A percentile compares a stretch with the other conserved stretches of the same genome.
Evolutionary conservation across 2,113 vertebrate genomes (phyloP).

Genomic region (Corythornis cristatus): DNA sequence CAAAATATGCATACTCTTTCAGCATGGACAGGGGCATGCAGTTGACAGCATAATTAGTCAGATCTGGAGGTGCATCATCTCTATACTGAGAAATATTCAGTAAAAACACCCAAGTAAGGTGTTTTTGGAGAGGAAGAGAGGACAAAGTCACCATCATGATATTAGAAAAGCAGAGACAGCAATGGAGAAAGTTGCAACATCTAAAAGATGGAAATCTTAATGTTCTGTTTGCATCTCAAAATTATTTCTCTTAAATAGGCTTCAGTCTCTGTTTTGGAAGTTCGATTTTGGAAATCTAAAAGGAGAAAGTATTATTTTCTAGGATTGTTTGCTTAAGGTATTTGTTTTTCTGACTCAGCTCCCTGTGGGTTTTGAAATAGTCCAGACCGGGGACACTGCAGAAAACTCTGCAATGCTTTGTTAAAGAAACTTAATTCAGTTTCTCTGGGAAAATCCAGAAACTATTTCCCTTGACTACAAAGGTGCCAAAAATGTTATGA

Average conservation of each 20-base stretch:
- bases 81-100: neutral
- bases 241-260: neutral
- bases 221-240: neutral
- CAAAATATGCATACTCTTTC: neutral
- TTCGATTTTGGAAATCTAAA: neutral
- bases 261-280: neutral
- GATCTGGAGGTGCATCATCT: neutral
- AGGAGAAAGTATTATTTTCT: neutral
- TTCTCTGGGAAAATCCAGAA: constrained; percentile 12
- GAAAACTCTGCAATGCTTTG: neutral
- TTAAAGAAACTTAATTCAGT: neutral
- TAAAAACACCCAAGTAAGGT: neutral
- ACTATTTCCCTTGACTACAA: neutral
- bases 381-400: neutral
- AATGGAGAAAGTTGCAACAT: neutral
- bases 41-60: fast-evolving
- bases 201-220: neutral
- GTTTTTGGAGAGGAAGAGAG: neutral
- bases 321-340: neutral
- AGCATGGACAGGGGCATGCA: neutral
- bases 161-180: neutral
- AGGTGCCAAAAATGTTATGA: neutral
- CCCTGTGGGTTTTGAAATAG: neutral
- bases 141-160: neutral
- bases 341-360: neutral